Percentiles rank a stretch among this genome's conserved stretches.
Evolutionary conservation across 2,113 vertebrate species (phyloP).

Genomic region (Clarias gariepinus): DNA sequence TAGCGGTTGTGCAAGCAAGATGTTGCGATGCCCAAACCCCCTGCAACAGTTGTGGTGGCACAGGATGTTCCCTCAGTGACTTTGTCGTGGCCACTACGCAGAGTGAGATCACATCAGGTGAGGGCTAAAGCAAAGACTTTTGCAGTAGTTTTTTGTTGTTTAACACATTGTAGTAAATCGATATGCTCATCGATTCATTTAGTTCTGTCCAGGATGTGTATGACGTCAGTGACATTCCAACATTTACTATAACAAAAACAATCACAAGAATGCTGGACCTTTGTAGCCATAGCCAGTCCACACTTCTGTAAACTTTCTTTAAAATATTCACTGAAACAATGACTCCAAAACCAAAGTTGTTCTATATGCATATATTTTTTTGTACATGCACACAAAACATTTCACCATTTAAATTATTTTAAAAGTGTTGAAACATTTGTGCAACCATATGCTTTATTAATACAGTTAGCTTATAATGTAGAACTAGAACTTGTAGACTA

Average conservation of each 20-base stretch:
- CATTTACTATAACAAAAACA: neutral
- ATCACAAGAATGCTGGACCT: neutral
- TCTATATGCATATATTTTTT: neutral
- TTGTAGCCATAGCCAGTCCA: neutral
- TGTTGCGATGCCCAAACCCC: slow-evolving; percentile 41
- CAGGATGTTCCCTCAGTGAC: slow-evolving; percentile 58
- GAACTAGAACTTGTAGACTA: no score
- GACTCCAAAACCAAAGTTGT: neutral
- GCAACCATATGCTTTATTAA: neutral
- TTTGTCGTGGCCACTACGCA: slow-evolving; percentile 61
- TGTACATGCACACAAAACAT: neutral
- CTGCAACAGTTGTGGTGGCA: slow-evolving; percentile 51
- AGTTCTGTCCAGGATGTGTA: neutral
- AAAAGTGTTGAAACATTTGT: neutral
- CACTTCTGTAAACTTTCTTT: neutral
- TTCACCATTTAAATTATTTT: neutral
- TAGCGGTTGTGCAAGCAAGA: slow-evolving; percentile 64
- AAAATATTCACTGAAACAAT: neutral
- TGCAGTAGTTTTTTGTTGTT: neutral
- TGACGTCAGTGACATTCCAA: neutral
- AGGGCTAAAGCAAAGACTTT: slow-evolving; percentile 19
- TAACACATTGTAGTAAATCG: neutral
- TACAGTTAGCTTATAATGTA: neutral
- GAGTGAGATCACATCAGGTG: slow-evolving; percentile 62
- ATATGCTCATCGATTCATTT: no score